phyloP scores from a whole-genome alignment of 2,113 vertebrate species.

The Leptobrachium leishanense region DNA sequence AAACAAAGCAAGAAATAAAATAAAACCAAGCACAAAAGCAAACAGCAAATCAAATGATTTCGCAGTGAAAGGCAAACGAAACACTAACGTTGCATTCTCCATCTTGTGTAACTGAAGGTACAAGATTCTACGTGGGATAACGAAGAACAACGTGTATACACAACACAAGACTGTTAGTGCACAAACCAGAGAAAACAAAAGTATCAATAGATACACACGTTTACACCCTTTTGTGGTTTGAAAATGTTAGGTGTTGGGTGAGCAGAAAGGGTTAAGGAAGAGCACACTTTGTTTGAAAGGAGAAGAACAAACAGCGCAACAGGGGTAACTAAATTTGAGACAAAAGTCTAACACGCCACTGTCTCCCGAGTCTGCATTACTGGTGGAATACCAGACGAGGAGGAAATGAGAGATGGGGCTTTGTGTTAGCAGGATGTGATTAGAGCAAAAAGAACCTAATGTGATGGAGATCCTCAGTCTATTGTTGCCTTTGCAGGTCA shows the following conservation, averaged over 20 bases:
- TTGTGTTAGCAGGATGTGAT: slow-evolving; percentile 64
- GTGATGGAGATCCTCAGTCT: slow-evolving; percentile 58
- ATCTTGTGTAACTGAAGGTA: slow-evolving; percentile 15
- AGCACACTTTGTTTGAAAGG: slow-evolving; percentile 55
- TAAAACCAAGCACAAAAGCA: not conserved
- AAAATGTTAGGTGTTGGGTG: not conserved
- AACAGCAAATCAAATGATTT: not conserved
- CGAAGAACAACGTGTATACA: slow-evolving; percentile 6
- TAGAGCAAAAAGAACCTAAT: slow-evolving; percentile 64
- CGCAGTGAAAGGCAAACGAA: not conserved
- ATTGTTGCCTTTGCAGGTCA: slow-evolving; percentile 66
- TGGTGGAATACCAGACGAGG: slow-evolving; percentile 60
- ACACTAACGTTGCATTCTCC: not conserved
- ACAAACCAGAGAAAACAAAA: slow-evolving; percentile 40
- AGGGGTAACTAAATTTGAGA: slow-evolving; percentile 57
- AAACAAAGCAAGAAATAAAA: too few relatives aligned
- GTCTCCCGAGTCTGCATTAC: slow-evolving; percentile 57
- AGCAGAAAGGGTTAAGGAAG: slow-evolving; percentile 38
- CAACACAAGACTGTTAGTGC: slow-evolving; percentile 22
- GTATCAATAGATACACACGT: slow-evolving; percentile 14
- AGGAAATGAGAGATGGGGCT: slow-evolving; percentile 63
- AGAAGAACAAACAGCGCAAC: slow-evolving; percentile 64
- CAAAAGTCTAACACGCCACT: slow-evolving; percentile 46
- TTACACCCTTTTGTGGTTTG: not conserved
- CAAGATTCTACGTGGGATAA: slow-evolving; percentile 41